Evolutionary conservation across 2,113 vertebrate species (phyloP), one percentile per base, ranked within the genome.

Genomic region (Barbus barbus): DNA sequence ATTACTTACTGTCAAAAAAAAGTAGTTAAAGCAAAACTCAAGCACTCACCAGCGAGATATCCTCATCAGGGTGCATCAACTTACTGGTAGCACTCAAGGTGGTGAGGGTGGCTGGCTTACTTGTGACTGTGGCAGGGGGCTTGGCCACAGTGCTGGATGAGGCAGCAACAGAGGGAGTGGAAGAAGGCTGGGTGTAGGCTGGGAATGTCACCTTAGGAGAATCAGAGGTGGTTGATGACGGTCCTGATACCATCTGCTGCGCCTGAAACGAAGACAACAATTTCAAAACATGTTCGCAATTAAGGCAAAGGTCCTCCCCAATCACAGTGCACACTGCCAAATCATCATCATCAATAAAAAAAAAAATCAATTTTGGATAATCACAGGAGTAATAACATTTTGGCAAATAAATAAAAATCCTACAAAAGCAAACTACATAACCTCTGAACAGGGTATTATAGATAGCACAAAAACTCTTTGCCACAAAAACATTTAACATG

Each of bases 31-130:
- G 81, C 88, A 93, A 91, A 92, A 92, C 86, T 91, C 85, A 86
- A 93, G 90, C 86, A 99, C 98, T 99, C 96, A 99, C 98, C 97
- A 99, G 95, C 87, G 98, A 99, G 96, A 99, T 98, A 97, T 99
- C 97, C 97, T 99, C 98, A 98, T 99, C 98, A 96, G 97, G 98
- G 91, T 99, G 97, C 96, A 99, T 99, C 97, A 99, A 99, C 98
- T 99, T 98, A 99, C 97, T 99, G 95, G 98, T 99, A 96, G 98
- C 98, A 96, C 97, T 99, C 95, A 96, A 96, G 88, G 97, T 97
- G 84, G 97, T 97, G 91, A 99, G 96, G 86, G 96, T 97, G 91
- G 97, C 97, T 92, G 98, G 97, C 95, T 99, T 99, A 97, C 95
- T 97, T 94, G 97, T 94, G 94, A 97, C 97, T 89, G 97, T 97